Base-by-base conservation (phyloP, 1,140 invertebrate species). In the Trichomalopsis sarcophagae region DNA sequence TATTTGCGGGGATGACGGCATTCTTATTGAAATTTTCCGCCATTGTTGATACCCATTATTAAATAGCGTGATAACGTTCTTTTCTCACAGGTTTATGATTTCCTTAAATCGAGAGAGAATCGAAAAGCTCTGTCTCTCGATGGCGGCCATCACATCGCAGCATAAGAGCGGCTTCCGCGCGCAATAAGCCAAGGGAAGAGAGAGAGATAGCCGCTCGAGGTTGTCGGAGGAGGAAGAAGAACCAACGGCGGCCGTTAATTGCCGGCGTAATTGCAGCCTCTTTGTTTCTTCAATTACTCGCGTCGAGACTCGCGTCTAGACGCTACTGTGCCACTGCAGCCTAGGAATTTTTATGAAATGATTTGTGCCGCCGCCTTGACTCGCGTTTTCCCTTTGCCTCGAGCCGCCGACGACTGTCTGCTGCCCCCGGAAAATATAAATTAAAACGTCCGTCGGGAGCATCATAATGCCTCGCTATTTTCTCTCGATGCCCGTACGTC, bases 281-380 rank as follows among this genome's bases (percentile, higher is more conserved):
- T 91, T 92, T 92, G 90, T 91, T 91, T 90, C 90, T 91, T 91
- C 90, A 91, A 92, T 92, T 91, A 91, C 55, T 33, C 73, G 86
- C 86, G 87, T 90, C 90, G 89, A 91, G 88, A 91, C 55, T 33
- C 73, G 86, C 86, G 87, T 90, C 90, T 90, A 91, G 88, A 90
- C 89, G 50, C 62, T 73, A 82, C 84, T 62, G 21, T 69, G 73
- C 62, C n/a, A 21, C 79, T 14, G 17, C 30, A 11, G 81, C 33
- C 62, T 74, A 87, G 83, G 87, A 88, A 90, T 91, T 91, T 90
- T 90, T 91, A 89, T 89, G 89, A 90, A 90, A 89, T 87, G 84
- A 88, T 81, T 84, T 87, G 66, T 81, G 30, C 55, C 81, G 50
- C 69, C 83, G 50, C 69, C 83, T 77, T 81, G 84, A 83, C 76